phyloP scores from a whole-genome alignment of 1,140 invertebrate genomes.

The Drosophila aff. region DNA sequence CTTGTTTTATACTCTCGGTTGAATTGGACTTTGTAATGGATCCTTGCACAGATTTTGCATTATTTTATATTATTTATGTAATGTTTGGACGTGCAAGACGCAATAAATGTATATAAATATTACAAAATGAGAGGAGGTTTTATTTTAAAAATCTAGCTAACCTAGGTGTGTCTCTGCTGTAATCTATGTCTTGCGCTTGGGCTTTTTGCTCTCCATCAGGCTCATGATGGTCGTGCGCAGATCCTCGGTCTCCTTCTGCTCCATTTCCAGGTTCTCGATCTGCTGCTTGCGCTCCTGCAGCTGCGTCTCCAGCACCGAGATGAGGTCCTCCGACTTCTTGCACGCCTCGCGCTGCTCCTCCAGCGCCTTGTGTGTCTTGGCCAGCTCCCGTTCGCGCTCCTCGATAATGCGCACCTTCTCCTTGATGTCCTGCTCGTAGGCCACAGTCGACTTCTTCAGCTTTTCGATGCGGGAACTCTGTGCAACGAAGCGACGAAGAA shows the following conservation, averaged over 20 bases:
- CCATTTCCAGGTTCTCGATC: constrained; percentile 76
- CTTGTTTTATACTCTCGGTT: constrained; percentile 53
- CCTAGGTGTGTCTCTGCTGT: background rate
- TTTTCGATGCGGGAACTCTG: constrained; percentile 77
- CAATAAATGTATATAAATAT: constrained; percentile 73
- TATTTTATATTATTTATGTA: constrained; percentile 10
- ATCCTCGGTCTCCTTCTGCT: constrained; percentile 81
- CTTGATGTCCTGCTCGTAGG: constrained; percentile 76
- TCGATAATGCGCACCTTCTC: constrained; percentile 76
- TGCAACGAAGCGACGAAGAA: background rate
- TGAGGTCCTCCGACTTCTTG: constrained; percentile 76
- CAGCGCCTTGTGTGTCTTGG: constrained; percentile 68
- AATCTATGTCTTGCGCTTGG: constrained; percentile 70
- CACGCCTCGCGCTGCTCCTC: constrained; percentile 78
- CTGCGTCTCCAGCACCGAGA: constrained; percentile 75
- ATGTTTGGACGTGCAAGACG: constrained; percentile 44
- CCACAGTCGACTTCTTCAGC: constrained; percentile 71
- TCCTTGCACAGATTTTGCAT: constrained; percentile 37
- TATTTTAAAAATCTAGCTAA: background rate
- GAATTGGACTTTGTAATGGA: constrained; percentile 61
- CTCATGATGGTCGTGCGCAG: constrained; percentile 83
- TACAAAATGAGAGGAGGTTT: background rate
- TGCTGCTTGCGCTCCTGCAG: constrained; percentile 78
- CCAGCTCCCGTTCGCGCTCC: constrained; percentile 69
- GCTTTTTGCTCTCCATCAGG: constrained; percentile 84